These are phyloP conservation scores for Rhimphoctona megacephalus DNA, from an alignment of 2,888 invertebrate species.

Conservation along the genomic window DNA sequence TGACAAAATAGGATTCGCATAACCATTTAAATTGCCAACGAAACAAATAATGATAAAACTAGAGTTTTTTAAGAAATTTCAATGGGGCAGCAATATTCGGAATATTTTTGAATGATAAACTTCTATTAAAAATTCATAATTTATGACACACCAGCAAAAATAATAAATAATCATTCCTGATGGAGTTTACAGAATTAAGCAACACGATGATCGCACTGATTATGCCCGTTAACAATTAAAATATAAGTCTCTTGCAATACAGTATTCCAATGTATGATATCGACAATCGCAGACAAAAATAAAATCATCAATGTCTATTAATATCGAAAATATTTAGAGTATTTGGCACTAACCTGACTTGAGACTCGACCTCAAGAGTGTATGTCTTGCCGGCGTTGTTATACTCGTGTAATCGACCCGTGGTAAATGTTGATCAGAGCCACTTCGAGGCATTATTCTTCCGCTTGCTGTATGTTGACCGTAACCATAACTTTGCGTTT, in stretches of 20 bases:
- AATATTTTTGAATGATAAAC: not conserved
- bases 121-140: not conserved
- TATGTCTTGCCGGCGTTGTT: constrained; percentile 90
- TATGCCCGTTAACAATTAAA: no score
- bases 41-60: no score
- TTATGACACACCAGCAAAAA: no score
- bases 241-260: no score
- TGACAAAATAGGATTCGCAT: not conserved
- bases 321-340: not conserved
- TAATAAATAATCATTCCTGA: no score
- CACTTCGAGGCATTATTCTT: constrained; percentile 92
- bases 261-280: not conserved
- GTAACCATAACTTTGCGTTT: constrained; percentile 85
- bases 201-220: no score
- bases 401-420: constrained; percentile 93
- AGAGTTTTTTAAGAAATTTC: not conserved
- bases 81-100: no score
- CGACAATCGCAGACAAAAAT: not conserved
- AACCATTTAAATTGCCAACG: not conserved
- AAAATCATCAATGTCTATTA: not conserved
- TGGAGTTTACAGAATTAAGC: no score
- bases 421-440: constrained; percentile 96
- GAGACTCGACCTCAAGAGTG: constrained; percentile 92
- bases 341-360: constrained; percentile 87
- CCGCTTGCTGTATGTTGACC: constrained; percentile 86